Base-by-base conservation (phyloP, 1,140 invertebrate genomes). In the Contarinia nasturtii region DNA sequence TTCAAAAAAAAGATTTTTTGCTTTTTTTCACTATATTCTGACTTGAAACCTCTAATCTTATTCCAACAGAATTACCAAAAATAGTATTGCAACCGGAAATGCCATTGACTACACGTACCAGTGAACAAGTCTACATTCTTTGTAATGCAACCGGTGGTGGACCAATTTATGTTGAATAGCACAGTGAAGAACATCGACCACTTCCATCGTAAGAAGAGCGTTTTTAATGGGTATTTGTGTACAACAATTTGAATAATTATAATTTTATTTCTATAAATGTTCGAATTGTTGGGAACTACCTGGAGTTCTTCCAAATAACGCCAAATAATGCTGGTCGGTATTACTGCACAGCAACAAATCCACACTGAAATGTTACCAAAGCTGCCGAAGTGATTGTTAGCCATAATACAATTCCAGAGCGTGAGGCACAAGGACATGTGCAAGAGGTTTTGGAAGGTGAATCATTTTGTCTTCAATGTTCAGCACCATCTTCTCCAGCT, bases 261-360 rank as follows among this genome's bases (percentile, higher is more conserved):
- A n/a, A n/a, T n/a, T 27, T 10, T 27, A 27, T 27, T 27, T 27
- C 27, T 27, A 27, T 3, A 27, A 27, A 27, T 27, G 27, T 27
- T 5, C 27, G 27, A 27, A 10, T 10, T 27, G 56, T 66, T 5
- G 66, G 66, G 14, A 68, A 68, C 1, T 57, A 66, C 2, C 57
- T 85, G 14, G 70, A 77, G 55, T 90, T 92, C 69, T 67, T 72
- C 34, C 72, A 77, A 47, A 89, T 91, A 41, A 75, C 77, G 42
- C 73, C 79, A 2, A 73, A 75, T 7, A 89, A 94, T 61, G 82
- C 86, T 19, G 90, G 90, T 15, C 71, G 75, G 48, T 94, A 94
- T 56, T 71, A 78, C 2, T 95, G 91, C 59, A 74, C 73, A 33
- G 89, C 87, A 0, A 70, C 57, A 2, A 91, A 87, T 57, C 53